Percentiles rank a stretch among this genome's conserved stretches.
Evolutionary conservation across 2,888 invertebrate species (phyloP).

Genomic region (Phaedon cochleariae): DNA sequence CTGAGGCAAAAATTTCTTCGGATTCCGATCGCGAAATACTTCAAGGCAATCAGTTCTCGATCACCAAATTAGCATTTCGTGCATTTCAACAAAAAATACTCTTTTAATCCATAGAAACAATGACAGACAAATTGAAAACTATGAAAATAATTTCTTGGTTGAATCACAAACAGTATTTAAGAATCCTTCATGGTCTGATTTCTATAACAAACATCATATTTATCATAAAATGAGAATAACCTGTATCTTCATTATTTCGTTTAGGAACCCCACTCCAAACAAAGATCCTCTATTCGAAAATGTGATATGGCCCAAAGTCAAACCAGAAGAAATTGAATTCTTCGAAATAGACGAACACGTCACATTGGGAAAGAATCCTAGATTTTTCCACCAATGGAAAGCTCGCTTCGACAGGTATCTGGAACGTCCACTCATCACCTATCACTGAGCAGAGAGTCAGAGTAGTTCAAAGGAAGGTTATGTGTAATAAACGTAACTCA

Average conservation of each 20-base stretch:
- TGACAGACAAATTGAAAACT: too few relatives aligned
- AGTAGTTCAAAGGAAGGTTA: conserved; percentile 16
- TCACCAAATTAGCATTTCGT: too few relatives aligned
- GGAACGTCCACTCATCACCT: neutral
- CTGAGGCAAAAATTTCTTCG: too few relatives aligned
- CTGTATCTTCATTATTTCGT: neutral
- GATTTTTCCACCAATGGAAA: conserved; percentile 1
- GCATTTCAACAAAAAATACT: too few relatives aligned
- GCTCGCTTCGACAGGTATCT: neutral
- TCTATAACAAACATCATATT: too few relatives aligned
- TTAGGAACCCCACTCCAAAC: conserved; percentile 2
- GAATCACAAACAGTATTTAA: too few relatives aligned
- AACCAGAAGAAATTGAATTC: neutral
- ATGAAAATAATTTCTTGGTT: too few relatives aligned
- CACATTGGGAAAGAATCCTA: neutral
- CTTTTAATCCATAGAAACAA: too few relatives aligned
- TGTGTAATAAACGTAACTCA: conserved; percentile 22
- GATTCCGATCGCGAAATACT: too few relatives aligned
- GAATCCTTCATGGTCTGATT: too few relatives aligned
- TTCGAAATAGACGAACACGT: conserved; percentile 1
- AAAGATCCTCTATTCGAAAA: conserved; percentile 2
- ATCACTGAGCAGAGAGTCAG: neutral
- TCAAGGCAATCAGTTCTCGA: too few relatives aligned
- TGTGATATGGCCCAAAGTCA: conserved; percentile 4
- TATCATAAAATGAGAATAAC: too few relatives aligned